Conservation (phyloP, 2,113 vertebrate genomes). For the Labeo catla region DNA sequence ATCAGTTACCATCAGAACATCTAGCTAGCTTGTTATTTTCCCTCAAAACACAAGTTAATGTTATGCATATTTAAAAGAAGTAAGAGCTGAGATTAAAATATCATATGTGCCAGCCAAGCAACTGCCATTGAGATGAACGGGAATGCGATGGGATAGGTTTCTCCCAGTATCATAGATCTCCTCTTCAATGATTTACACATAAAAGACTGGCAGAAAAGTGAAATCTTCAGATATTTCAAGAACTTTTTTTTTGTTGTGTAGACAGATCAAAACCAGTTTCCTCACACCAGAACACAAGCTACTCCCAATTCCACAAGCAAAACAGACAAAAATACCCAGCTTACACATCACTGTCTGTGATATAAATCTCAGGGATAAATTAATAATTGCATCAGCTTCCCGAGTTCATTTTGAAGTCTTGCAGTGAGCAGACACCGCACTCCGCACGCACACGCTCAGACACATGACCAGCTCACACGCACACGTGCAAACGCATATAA, state of each 20-base stretch:
- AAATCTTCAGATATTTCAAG: background rate
- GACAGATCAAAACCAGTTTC: slow-evolving; percentile 21
- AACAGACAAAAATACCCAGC: slow-evolving; percentile 19
- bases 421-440: slow-evolving; percentile 60
- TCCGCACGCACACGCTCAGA: slow-evolving; percentile 49
- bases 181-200: slow-evolving; percentile 13
- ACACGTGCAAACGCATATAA: slow-evolving; percentile 33
- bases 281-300: background rate
- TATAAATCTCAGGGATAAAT: slow-evolving; percentile 59
- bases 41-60: background rate
- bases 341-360: slow-evolving; percentile 14
- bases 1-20: background rate
- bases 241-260: background rate
- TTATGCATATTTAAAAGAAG: background rate
- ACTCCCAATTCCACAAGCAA: background rate
- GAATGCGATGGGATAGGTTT: background rate
- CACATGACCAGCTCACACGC: slow-evolving; percentile 24
- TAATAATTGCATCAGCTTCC: slow-evolving; percentile 63
- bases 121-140: background rate
- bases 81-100: background rate
- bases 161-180: background rate
- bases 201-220: background rate
- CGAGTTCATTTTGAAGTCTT: slow-evolving; percentile 62
- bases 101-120: background rate
- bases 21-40: background rate